A percentile compares a stretch with the other conserved stretches of the same genome.
These are phyloP conservation scores for Rhynchophorus ferrugineus DNA, from an alignment of 1,140 invertebrate genomes.

Conservation along the genomic window DNA sequence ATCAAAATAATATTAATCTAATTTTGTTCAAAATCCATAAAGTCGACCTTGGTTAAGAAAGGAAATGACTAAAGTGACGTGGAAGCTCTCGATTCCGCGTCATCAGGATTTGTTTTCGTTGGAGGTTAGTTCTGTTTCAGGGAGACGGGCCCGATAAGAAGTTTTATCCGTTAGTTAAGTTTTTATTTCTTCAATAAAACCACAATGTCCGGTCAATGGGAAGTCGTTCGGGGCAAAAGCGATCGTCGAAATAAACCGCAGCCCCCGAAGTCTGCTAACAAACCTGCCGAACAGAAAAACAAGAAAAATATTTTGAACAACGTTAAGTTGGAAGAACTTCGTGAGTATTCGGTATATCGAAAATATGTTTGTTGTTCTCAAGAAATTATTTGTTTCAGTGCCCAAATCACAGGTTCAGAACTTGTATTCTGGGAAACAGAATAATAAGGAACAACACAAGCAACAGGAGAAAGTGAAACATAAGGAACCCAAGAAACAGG, in stretches of 20 bases:
- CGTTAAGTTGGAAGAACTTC: slow-evolving; percentile 55
- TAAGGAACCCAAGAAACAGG: slow-evolving; percentile 30
- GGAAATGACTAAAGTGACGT: slow-evolving; percentile 4
- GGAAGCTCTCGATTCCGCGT: not conserved
- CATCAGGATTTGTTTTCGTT: slow-evolving; percentile 3
- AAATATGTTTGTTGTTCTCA: not conserved
- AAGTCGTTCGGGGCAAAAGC: slow-evolving; percentile 68
- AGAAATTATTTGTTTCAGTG: slow-evolving; percentile 27
- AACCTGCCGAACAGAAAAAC: slow-evolving; percentile 51
- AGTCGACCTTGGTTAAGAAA: not conserved
- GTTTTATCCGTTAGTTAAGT: not conserved
- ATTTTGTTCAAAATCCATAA: not conserved
- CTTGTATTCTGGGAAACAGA: slow-evolving; percentile 30
- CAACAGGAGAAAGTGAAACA: slow-evolving; percentile 39
- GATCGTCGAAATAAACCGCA: slow-evolving; percentile 47
- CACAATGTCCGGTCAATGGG: slow-evolving; percentile 70
- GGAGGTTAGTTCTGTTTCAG: not conserved
- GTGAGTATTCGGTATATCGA: slow-evolving; percentile 42
- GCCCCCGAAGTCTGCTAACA: slow-evolving; percentile 33
- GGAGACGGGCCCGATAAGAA: not conserved
- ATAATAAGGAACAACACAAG: slow-evolving; percentile 42
- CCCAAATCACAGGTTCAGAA: slow-evolving; percentile 35
- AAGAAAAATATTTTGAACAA: slow-evolving; percentile 50
- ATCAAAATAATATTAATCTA: no score
- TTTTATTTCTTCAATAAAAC: slow-evolving; percentile 5